Percentiles rank a stretch among this genome's conserved stretches.
These are phyloP conservation scores for Zingel zingel DNA, from an alignment of 2,113 vertebrate genomes.

Conservation along the genomic window DNA sequence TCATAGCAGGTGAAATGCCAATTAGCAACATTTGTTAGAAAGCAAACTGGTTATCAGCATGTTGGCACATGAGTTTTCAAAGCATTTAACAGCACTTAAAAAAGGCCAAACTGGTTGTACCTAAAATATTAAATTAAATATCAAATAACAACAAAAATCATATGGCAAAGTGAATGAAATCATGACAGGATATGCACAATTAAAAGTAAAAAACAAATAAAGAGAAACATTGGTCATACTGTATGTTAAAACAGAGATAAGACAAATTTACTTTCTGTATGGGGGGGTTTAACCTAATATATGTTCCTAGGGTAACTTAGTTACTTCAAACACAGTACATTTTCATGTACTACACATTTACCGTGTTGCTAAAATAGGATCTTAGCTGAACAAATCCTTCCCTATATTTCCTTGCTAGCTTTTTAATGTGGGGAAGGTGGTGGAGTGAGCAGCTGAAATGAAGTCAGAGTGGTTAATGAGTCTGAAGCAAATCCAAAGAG, in stretches of 20 bases:
- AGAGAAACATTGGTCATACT: background rate
- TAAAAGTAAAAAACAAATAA: background rate
- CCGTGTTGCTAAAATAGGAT: background rate
- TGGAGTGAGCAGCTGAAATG: conserved; percentile 24
- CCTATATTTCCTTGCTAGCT: background rate
- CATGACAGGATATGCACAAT: background rate
- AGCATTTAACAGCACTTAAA: background rate
- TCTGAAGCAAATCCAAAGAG: conserved; percentile 40
- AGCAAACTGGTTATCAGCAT: background rate
- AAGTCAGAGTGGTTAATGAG: conserved; percentile 41
- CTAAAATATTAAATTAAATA: background rate
- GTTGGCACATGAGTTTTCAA: background rate
- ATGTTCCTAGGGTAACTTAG: too few relatives aligned
- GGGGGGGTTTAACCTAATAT: background rate
- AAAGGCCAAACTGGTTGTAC: background rate
- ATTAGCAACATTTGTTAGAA: background rate
- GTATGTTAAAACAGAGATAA: background rate
- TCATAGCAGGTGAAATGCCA: background rate
- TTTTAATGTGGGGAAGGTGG: background rate
- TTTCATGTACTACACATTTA: background rate
- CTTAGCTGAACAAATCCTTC: background rate
- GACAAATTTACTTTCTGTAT: background rate
- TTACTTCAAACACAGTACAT: background rate
- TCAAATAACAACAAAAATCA: background rate
- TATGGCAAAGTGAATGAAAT: background rate